A percentile compares a stretch with the other conserved stretches of the same genome.
Evolutionary conservation across 1,140 invertebrate genomes (phyloP).

Genomic region (Anthonomus grandis): DNA sequence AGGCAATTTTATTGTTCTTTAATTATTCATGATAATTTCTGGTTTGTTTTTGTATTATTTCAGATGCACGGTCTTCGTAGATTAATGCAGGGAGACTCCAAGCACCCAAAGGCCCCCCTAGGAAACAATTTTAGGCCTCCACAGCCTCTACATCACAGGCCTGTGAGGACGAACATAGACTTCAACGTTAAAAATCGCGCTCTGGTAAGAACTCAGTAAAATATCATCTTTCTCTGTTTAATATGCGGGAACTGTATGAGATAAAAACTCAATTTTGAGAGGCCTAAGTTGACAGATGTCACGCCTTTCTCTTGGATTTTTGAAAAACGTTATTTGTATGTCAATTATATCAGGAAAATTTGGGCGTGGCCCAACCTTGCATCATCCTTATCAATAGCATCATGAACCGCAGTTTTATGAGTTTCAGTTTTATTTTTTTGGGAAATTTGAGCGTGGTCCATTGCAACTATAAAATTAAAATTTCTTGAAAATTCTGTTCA

Average conservation of each 20-base stretch:
- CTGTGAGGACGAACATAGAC: slow-evolving; percentile 93
- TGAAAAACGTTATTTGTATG: too few relatives aligned
- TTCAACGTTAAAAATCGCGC: slow-evolving; percentile 77
- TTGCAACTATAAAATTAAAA: too few relatives aligned
- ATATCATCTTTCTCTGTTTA: not conserved
- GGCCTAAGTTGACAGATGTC: not conserved
- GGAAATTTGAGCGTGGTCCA: too few relatives aligned
- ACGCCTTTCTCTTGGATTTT: too few relatives aligned
- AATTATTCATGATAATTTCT: too few relatives aligned
- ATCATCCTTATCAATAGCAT: not conserved
- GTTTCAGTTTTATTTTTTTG: too few relatives aligned
- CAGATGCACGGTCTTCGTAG: slow-evolving; percentile 78
- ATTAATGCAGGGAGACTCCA: slow-evolving; percentile 82
- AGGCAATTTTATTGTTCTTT: too few relatives aligned
- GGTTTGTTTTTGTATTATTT: too few relatives aligned
- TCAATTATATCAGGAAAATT: not conserved
- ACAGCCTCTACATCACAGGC: slow-evolving; percentile 84
- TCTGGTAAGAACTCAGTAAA: slow-evolving; percentile 42
- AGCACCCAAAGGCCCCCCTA: slow-evolving; percentile 81
- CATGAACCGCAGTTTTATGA: too few relatives aligned
- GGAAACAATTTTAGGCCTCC: slow-evolving; percentile 91
- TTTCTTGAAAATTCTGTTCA: too few relatives aligned
- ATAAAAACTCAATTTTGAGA: not conserved
- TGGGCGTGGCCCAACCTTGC: not conserved
- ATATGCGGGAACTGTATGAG: not conserved